Base-by-base conservation (phyloP, 2,888 invertebrate genomes). In the Colletes collaris region DNA sequence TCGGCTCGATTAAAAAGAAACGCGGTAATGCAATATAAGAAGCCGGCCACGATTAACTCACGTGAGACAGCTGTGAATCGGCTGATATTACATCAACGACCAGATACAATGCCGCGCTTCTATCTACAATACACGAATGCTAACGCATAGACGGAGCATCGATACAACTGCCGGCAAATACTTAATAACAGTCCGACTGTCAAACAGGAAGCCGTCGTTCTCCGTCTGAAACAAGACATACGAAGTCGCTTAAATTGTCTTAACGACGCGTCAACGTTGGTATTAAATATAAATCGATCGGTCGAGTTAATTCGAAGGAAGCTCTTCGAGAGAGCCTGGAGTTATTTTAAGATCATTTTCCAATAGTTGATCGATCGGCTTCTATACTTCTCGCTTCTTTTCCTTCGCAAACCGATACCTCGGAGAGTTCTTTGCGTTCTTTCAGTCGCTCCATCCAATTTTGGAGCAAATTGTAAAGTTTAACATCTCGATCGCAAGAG, bases 61-160 rank as follows among this genome's bases (percentile, higher is more conserved):
- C 81, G 80, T 79, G 81, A 68, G 55, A 50, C 75, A 79, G 79
- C 75, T 79, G 74, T 70, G 74, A 75, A 79, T 79, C 81, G 79
- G 55, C 70, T 81, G 81, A 67, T 81, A 65, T 81, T 81, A 79
- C 81, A 74, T 79, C 79, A 70, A 80, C 79, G 69, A 40, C 27
- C 44, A 59, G 27, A 74, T 71, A 73, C 69, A 79, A 80, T 74
- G 66, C 79, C n/a, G 46, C 58, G n/a, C 35, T 35, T 69, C 46
- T 66, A 62, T 66, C 44, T 44, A 50, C 66, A 62, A 27, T 52
- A 53, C 59, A 52, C 65, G 60, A n/a, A 44, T 27, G 58, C 58
- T 35, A 55, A 58, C 40, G 53, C 56, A 8, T 35, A 62, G 70
- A 27, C 56, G 37, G 44, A 60, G 56, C 63, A 58, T 46, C 53